Conservation (phyloP, 2,797 vertebrate genomes). For the Coendou prehensilis region DNA sequence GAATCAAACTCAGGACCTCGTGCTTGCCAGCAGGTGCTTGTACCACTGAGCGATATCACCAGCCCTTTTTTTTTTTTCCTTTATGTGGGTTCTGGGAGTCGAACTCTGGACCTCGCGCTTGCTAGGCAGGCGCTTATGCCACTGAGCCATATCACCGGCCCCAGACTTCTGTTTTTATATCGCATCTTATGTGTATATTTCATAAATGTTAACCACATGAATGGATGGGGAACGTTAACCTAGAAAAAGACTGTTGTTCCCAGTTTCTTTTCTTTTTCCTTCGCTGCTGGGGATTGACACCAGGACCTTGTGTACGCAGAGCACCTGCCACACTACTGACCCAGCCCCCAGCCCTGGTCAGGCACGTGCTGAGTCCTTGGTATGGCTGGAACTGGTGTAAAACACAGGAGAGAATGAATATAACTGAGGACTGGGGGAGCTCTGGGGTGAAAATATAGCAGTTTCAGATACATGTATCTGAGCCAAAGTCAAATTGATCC, state of each 20-base stretch:
- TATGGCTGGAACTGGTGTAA: neutral
- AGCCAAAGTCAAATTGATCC: conserved; percentile 1
- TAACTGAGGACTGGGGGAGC: neutral
- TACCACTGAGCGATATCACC: too few relatives aligned
- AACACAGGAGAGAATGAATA: neutral
- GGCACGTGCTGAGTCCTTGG: neutral
- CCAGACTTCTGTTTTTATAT: neutral
- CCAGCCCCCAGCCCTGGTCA: neutral
- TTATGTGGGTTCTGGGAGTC: too few relatives aligned
- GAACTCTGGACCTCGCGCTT: too few relatives aligned
- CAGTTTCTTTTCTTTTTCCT: neutral
- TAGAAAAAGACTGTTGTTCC: neutral
- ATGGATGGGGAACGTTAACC: neutral
- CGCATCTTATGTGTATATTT: neutral
- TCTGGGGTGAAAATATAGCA: neutral
- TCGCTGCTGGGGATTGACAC: neutral
- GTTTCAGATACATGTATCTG: neutral
- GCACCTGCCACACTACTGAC: neutral
- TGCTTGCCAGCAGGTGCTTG: too few relatives aligned
- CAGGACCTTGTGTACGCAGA: neutral
- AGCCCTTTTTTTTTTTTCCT: too few relatives aligned
- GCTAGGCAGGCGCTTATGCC: too few relatives aligned
- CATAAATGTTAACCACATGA: neutral
- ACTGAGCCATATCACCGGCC: too few relatives aligned
- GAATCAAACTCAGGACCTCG: too few relatives aligned